Percentiles rank a stretch among this genome's conserved stretches.
Conservation (phyloP, 2,888 invertebrate genomes). For the Seira sanloemensis region DNA sequence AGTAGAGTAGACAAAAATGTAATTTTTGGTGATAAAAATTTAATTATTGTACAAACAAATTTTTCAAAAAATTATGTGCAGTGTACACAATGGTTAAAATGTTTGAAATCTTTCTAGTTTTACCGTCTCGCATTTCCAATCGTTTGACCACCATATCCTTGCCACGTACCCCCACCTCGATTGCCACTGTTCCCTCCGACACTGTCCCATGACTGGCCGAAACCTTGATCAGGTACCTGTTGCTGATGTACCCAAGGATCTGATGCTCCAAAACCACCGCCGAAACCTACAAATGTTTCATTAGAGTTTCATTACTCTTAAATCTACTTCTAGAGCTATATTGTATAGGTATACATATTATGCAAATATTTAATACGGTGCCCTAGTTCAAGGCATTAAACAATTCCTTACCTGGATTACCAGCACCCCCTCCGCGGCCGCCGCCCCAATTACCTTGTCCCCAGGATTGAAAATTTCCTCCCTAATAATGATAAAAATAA, state of each 20-base stretch:
- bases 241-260: slow-evolving; percentile 72
- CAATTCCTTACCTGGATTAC: slow-evolving; percentile 44
- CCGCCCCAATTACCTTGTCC: slow-evolving; percentile 55
- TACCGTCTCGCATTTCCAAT: slow-evolving; percentile 66
- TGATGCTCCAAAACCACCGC: slow-evolving; percentile 58
- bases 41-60: no score
- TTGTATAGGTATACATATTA: no score
- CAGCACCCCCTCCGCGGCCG: slow-evolving; percentile 56
- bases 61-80: no score
- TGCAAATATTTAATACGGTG: neutral
- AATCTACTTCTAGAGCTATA: no score
- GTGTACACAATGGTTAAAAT: no score
- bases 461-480: slow-evolving; percentile 59
- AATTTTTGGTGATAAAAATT: no score
- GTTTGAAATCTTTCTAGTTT: no score
- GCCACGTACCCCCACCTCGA: slow-evolving; percentile 73
- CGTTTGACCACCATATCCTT: slow-evolving; percentile 72
- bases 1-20: no score
- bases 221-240: slow-evolving; percentile 75
- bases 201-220: slow-evolving; percentile 75
- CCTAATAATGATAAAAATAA: slow-evolving; percentile 24
- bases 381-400: neutral
- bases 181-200: slow-evolving; percentile 73
- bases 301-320: no score
- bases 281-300: slow-evolving; percentile 45